Base-by-base conservation (phyloP, 2,113 vertebrate species). In the Zosterops lateralis region DNA sequence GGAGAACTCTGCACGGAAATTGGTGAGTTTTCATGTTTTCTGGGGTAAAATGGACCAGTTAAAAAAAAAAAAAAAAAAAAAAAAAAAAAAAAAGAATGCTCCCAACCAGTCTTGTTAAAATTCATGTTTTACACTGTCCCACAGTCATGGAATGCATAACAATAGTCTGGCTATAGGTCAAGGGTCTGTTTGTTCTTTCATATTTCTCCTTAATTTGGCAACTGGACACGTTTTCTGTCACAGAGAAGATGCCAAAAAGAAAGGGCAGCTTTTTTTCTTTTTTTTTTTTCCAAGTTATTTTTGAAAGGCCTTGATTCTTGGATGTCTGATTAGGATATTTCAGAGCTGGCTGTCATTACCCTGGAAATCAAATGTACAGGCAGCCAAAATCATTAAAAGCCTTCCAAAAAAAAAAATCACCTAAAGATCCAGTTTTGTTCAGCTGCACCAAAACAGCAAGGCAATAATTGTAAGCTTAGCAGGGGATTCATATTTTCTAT, bases 181-280 rank as follows among this genome's bases (percentile, higher is more conserved):
- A 62, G 67, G 44, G n/a, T 82, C 71, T 93, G 70, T 84, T 94
- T 96, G 70, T 38, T 62, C 34, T 58, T 95, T 87, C 93, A 51
- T 92, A 70, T 85, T 92, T 96, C 89, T 91, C 71, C 47, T 94
- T 84, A 62, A 83, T 92, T 58, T 93, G 94, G 84, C 80, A 93
- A 91, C 31, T 44, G 32, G 64, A 66, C 4, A 3, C 32, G 2
- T 6, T 87, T 89, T 80, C 54, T 89, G 65, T 81, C 51, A 71
- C 53, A 70, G 67, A 83, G 62, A 58, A 85, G 80, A 90, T 79
- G 57, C 70, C 61, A 89, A 91, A 91, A 93, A 90, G 86, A 92
- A 93, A 89, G 58, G 70, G n/a, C 20, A 92, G 36, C 9, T 36
- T 36, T 36, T 36, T 36, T 36, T 36, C 9, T 36, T 36, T 36